Evolutionary conservation across 2,888 invertebrate species (phyloP).

Genomic region (Allophyes oxyacanthae): DNA sequence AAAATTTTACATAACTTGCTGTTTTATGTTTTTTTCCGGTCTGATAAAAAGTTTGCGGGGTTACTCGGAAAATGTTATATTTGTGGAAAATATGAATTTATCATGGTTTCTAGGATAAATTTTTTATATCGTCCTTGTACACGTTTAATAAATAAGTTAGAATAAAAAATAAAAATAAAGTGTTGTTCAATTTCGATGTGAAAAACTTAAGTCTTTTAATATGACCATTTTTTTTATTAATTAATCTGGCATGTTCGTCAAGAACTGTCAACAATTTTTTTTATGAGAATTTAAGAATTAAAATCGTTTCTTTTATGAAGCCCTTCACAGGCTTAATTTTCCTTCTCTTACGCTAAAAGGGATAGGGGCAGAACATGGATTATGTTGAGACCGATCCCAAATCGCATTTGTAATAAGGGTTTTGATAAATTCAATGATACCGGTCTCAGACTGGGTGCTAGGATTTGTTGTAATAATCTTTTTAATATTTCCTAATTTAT

Average conservation of each 20-base stretch:
- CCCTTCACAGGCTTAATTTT: constrained; percentile 49
- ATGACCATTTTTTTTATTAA: constrained; percentile 13
- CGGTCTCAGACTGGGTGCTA: constrained; percentile 38
- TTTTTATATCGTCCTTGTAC: too few relatives aligned
- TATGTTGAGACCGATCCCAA: constrained; percentile 50
- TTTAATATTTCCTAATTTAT: constrained; percentile 49
- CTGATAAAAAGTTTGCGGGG: not conserved
- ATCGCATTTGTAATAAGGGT: constrained; percentile 59
- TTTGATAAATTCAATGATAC: constrained; percentile 59
- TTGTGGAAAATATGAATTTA: not conserved
- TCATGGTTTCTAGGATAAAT: too few relatives aligned
- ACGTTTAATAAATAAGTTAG: too few relatives aligned
- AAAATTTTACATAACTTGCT: constrained; percentile 26
- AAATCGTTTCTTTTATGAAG: constrained; percentile 49
- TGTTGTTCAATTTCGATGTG: too few relatives aligned
- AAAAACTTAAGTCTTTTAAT: too few relatives aligned
- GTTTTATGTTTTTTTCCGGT: constrained; percentile 29
- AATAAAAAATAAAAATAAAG: too few relatives aligned
- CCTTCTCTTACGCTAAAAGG: constrained; percentile 51
- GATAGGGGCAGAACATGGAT: constrained; percentile 47
- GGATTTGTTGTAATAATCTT: constrained; percentile 50
- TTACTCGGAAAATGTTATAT: not conserved
- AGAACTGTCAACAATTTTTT: constrained; percentile 34
- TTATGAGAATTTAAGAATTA: constrained; percentile 49
- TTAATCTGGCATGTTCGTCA: constrained; percentile 19